Conservation (phyloP, 2,797 vertebrate species). For the Acipenser ruthenus region DNA sequence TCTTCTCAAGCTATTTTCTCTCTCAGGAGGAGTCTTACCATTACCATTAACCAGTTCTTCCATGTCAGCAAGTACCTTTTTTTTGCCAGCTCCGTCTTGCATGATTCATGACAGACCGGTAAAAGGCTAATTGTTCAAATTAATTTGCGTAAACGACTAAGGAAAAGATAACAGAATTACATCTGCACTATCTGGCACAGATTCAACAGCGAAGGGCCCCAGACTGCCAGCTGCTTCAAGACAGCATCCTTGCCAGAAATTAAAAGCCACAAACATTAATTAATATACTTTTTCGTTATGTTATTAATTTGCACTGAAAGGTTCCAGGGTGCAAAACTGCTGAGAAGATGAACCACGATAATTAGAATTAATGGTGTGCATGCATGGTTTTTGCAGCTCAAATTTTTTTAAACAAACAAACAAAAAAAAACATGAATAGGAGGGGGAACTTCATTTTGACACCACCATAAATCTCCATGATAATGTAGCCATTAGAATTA, state of each 20-base stretch:
- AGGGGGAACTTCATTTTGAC: constrained; percentile 73
- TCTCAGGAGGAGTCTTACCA: constrained; percentile 44
- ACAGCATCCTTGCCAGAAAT: constrained; percentile 82
- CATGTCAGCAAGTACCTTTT: constrained; percentile 63
- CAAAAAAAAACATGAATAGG: constrained; percentile 63
- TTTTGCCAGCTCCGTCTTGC: constrained; percentile 76
- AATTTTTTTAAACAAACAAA: constrained; percentile 47
- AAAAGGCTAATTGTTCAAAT: constrained; percentile 97
- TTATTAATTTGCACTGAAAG: constrained; percentile 82
- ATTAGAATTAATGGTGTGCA: constrained; percentile 87
- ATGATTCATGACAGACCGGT: constrained; percentile 90
- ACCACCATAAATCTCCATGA: constrained; percentile 84
- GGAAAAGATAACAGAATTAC: constrained; percentile 98
- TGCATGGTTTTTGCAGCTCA: constrained; percentile 73
- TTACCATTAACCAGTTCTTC: constrained; percentile 62
- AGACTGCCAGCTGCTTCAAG: constrained; percentile 87
- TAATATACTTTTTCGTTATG: constrained; percentile 90
- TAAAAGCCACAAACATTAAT: constrained; percentile 95
- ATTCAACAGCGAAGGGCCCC: constrained; percentile 76
- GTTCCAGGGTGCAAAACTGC: constrained; percentile 73
- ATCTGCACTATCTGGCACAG: constrained; percentile 91
- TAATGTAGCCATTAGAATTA: constrained; percentile 76
- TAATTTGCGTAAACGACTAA: constrained; percentile 96
- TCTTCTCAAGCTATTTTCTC: constrained; percentile 25
- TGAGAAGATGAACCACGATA: constrained; percentile 80